These are phyloP conservation scores for Babyrousa celebensis DNA, from an alignment of 2,797 vertebrate species.

Conservation along the genomic window DNA sequence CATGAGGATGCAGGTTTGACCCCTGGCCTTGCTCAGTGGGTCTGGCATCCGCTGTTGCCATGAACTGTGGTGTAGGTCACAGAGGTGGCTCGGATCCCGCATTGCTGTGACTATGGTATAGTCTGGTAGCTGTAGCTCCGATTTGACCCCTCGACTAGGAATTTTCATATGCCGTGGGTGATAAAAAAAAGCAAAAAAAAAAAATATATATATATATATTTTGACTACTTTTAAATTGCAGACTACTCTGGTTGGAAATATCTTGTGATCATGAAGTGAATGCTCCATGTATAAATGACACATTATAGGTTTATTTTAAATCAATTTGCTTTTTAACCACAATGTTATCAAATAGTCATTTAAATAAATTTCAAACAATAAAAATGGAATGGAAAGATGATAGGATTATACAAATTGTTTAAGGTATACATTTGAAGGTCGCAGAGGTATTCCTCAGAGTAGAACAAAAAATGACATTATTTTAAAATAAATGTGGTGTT, in stretches of 20 bases:
- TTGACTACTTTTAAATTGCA: constrained; percentile 38
- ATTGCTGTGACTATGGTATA: too few species aligned
- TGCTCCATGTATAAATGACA: background rate
- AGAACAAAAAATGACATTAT: background rate
- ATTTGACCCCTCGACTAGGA: too few species aligned
- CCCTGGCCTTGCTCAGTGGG: too few species aligned
- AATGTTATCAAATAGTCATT: constrained; percentile 20
- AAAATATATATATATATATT: too few species aligned
- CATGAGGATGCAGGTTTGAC: too few species aligned
- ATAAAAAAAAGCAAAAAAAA: too few species aligned
- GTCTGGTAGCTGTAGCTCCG: too few species aligned
- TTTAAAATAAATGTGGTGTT: background rate
- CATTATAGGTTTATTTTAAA: constrained; percentile 4
- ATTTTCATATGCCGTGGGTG: too few species aligned
- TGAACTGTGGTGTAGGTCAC: too few species aligned
- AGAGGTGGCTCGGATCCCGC: too few species aligned
- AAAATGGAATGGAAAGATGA: background rate
- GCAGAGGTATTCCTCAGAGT: background rate
- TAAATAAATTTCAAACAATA: constrained; percentile 54
- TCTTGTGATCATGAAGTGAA: background rate
- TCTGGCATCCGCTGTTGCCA: too few species aligned
- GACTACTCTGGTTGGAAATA: background rate
- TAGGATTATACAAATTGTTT: background rate
- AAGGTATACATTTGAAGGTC: background rate
- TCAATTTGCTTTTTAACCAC: background rate